Percentiles rank a stretch among this genome's conserved stretches.
These are phyloP conservation scores for Bicyclus anynana DNA, from an alignment of 1,140 invertebrate species.

Conservation along the genomic window DNA sequence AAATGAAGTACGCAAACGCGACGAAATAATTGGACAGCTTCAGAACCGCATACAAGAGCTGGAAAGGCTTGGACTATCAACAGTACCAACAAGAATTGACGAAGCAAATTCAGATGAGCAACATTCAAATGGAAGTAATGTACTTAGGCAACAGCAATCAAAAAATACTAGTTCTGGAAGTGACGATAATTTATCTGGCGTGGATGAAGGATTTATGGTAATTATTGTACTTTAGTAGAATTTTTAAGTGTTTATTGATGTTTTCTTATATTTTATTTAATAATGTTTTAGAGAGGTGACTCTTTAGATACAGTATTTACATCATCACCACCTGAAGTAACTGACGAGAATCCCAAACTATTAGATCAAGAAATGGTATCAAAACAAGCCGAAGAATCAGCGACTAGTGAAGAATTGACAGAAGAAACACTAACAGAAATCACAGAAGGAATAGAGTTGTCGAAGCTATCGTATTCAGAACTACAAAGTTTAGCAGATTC, in stretches of 20 bases:
- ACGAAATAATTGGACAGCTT: conserved; percentile 87
- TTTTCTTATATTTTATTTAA: neutral
- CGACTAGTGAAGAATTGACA: conserved; percentile 41
- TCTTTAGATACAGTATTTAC: conserved; percentile 79
- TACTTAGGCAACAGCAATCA: conserved; percentile 25
- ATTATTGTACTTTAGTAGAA: conserved; percentile 1
- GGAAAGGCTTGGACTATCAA: conserved; percentile 70
- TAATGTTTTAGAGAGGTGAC: conserved; percentile 74
- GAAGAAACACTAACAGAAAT: conserved; percentile 62
- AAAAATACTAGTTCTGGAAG: conserved; percentile 69
- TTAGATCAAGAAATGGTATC: conserved; percentile 13
- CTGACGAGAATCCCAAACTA: conserved; percentile 43
- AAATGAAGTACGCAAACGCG: conserved; percentile 85
- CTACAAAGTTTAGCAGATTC: conserved; percentile 62
- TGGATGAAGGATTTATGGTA: conserved; percentile 75
- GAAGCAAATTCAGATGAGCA: neutral
- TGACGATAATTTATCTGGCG: conserved; percentile 58
- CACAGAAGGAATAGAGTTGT: conserved; percentile 58
- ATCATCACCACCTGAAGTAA: conserved; percentile 73
- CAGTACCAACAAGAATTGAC: neutral
- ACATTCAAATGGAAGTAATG: conserved; percentile 2
- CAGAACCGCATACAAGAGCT: conserved; percentile 84
- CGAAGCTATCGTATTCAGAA: conserved; percentile 59
- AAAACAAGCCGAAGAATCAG: conserved; percentile 21
- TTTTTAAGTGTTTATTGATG: neutral